A percentile compares a stretch with the other conserved stretches of the same genome.
Conservation (phyloP, 2,797 vertebrate genomes). For the Macropus fuliginosus region DNA sequence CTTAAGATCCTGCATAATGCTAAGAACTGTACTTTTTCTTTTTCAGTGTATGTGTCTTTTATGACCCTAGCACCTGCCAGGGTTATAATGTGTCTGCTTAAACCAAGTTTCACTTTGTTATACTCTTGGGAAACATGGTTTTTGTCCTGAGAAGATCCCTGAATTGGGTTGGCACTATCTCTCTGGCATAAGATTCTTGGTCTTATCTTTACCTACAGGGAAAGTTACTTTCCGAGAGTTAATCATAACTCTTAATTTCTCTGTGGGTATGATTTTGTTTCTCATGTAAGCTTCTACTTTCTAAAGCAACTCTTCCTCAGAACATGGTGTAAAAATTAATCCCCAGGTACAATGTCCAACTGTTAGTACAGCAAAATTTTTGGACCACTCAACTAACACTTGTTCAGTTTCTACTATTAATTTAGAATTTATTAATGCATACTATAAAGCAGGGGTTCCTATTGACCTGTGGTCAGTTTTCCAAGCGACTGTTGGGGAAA, state of each 20-base stretch:
- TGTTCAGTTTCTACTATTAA: neutral
- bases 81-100: neutral
- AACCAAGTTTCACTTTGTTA: neutral
- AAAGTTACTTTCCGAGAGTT: neutral
- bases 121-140: neutral
- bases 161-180: neutral
- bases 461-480: neutral
- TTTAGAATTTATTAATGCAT: neutral
- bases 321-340: neutral
- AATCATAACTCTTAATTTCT: neutral
- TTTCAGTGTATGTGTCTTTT: neutral
- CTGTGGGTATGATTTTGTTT: neutral
- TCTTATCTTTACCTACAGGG: neutral
- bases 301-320: neutral
- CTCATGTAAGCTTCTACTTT: neutral
- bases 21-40: neutral
- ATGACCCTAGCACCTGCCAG: neutral
- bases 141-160: neutral
- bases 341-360: neutral
- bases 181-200: neutral
- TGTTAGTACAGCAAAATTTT: neutral
- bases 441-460: neutral
- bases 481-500: neutral
- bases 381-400: neutral
- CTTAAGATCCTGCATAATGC: neutral